Conservation (phyloP, 2,888 invertebrate genomes). For the Gisinianus flammeolus region DNA sequence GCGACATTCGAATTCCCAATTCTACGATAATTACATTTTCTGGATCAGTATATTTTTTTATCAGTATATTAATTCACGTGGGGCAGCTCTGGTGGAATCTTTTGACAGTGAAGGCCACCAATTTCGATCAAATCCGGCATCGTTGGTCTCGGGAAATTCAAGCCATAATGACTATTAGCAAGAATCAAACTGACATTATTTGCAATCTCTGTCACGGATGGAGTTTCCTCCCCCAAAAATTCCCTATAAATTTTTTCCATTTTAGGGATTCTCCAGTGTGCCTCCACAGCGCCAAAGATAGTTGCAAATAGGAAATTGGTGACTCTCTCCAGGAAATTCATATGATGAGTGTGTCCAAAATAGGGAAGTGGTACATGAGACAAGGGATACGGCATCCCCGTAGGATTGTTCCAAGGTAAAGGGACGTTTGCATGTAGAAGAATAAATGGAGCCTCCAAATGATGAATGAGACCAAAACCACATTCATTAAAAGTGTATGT, state of each 20-base stretch:
- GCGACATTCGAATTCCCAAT: too few relatives aligned
- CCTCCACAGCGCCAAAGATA: background rate
- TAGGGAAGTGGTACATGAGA: background rate
- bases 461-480: conserved; percentile 11
- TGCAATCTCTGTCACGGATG: conserved; percentile 62
- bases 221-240: conserved; percentile 60
- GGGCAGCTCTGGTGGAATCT: conserved; percentile 55
- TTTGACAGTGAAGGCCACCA: conserved; percentile 65
- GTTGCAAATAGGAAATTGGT: background rate
- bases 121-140: conserved; percentile 66
- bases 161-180: conserved; percentile 64
- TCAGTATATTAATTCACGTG: conserved; percentile 49
- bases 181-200: conserved; percentile 63
- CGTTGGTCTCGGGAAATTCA: conserved; percentile 63
- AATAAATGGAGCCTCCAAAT: background rate
- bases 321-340: background rate
- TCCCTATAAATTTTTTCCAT: conserved; percentile 59
- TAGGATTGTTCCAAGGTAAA: background rate
- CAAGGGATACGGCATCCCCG: background rate
- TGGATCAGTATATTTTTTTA: background rate
- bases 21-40: background rate
- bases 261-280: background rate
- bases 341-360: background rate
- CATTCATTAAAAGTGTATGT: conserved; percentile 3
- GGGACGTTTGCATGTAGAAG: background rate